Evolutionary conservation across 2,888 invertebrate genomes (phyloP), one percentile per base, ranked within the genome.

Genomic region (Alcis repandata): DNA sequence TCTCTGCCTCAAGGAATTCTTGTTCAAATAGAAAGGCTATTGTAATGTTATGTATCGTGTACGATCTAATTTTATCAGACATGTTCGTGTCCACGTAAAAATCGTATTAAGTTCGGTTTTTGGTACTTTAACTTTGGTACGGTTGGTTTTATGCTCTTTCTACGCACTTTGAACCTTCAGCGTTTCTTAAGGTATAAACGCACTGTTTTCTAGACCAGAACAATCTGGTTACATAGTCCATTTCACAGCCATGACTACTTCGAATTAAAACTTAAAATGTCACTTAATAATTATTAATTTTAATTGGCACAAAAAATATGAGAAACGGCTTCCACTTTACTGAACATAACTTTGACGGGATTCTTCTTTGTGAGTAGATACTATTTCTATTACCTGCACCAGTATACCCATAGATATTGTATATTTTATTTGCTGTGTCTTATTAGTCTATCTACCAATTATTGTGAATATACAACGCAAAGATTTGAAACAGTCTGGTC

Each of bases 1-100:
- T 66, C 65, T 46, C 9, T 40, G 53, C 54, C 64, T 41, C 59
- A 33, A 64, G 67, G 71, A 70, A 70, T 52, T 73, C 70, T 62
- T 72, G 68, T 69, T 67, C 70, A 63, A 69, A 74, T 76, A 59
- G 62, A 68, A 73, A 76, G 69, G 69, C 74, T 70, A 75, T 75
- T 78, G 71, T 78, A 75, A 77, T 76, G 53, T 36, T 70, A 78
- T 76, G 74, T 78, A 78, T 78, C 77, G 62, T 27, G 59, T 69
- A 68, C 64, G 60, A 77, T 78, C 75, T 74, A 54, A 63, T 54
- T 56, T 70, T 73, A 76, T 76, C 75, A 69, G 68, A 68, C 69
- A 60, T 56, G 64, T 66, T 67, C 67, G 69, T 46, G 46, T 61
- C 17, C 13, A 66, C 60, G 27, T 66, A 61, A 66, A 61, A 52